These are phyloP conservation scores for Netelia inedita DNA, from an alignment of 2,888 invertebrate genomes.

Conservation along the genomic window DNA sequence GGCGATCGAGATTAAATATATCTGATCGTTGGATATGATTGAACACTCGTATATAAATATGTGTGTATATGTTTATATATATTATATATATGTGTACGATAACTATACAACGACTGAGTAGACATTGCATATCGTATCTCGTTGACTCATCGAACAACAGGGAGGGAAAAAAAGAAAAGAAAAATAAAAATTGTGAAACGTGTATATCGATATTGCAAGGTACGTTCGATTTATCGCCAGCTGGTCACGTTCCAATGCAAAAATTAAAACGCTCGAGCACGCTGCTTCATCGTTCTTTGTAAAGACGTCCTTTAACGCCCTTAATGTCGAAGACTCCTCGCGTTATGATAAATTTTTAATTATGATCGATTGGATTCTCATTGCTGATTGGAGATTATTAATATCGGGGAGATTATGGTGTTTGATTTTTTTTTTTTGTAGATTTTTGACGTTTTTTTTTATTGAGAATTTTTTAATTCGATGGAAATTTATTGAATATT, in stretches of 20 bases:
- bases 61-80: slow-evolving; percentile 7
- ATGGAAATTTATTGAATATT: too few relatives aligned
- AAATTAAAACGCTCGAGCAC: background rate
- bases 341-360: too few relatives aligned
- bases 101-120: slow-evolving; percentile 33
- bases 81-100: background rate
- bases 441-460: too few relatives aligned
- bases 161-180: slow-evolving; percentile 28
- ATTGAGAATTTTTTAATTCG: too few relatives aligned
- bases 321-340: too few relatives aligned
- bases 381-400: too few relatives aligned
- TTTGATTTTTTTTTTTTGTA: too few relatives aligned
- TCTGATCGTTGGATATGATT: slow-evolving; percentile 23
- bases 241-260: slow-evolving; percentile 63
- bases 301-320: too few relatives aligned
- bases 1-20: slow-evolving; percentile 53
- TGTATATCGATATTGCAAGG: slow-evolving; percentile 54
- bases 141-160: slow-evolving; percentile 66
- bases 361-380: too few relatives aligned
- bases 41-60: background rate
- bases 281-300: too few relatives aligned
- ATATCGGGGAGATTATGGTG: too few relatives aligned
- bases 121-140: slow-evolving; percentile 48
- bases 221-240: slow-evolving; percentile 31
- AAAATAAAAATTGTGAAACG: background rate